Conservation (phyloP, 2,888 invertebrate species). For the Epirrita christyi region DNA sequence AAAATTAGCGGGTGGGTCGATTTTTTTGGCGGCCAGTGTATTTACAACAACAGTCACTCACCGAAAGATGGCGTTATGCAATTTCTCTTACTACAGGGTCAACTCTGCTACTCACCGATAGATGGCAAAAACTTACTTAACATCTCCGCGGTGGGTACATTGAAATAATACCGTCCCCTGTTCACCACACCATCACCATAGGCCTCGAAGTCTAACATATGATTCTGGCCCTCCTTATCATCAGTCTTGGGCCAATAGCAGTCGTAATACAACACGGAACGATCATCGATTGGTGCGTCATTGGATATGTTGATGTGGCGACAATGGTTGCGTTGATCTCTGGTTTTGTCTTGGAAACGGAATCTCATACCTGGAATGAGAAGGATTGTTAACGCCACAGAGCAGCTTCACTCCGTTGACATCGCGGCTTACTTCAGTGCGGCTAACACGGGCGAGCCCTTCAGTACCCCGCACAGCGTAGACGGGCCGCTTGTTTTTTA, state of each 20-base stretch:
- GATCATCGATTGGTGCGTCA: conserved; percentile 65
- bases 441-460: too few species aligned
- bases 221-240: conserved; percentile 63
- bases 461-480: too few species aligned
- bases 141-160: conserved; percentile 72
- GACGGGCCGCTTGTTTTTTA: too few species aligned
- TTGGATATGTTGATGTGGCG: conserved; percentile 71
- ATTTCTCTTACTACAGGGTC: too few species aligned
- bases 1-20: too few species aligned
- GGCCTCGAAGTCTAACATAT: conserved; percentile 74
- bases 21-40: too few species aligned
- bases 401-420: too few species aligned
- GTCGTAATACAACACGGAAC: conserved; percentile 74
- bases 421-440: too few species aligned
- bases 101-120: too few species aligned
- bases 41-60: not conserved
- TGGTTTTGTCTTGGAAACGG: conserved; percentile 64
- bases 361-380: conserved; percentile 73
- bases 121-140: conserved; percentile 62
- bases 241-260: conserved; percentile 72
- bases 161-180: conserved; percentile 73
- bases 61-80: too few species aligned
- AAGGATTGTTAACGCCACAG: too few species aligned
- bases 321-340: conserved; percentile 62
- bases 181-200: conserved; percentile 64